Conservation (phyloP, 2,113 vertebrate species). For the Pelusios castaneus region DNA sequence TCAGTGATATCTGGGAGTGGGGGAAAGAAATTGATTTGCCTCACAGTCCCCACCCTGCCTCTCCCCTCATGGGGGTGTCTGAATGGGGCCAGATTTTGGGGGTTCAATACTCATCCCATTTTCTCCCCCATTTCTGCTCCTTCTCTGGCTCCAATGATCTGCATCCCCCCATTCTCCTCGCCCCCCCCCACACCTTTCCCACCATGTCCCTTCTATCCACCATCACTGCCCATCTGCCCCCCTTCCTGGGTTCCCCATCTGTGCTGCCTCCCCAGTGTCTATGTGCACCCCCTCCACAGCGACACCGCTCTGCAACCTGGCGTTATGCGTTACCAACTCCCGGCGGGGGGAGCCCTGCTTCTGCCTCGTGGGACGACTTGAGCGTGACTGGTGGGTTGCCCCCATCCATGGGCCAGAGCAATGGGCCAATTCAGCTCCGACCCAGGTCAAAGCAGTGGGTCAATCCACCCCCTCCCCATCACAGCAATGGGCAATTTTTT, state of each 20-base stretch:
- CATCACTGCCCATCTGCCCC: neutral
- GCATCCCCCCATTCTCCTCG: neutral
- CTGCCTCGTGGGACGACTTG: conserved; percentile 19
- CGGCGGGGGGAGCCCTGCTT: conserved; percentile 23
- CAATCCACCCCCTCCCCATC: neutral
- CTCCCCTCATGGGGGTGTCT: neutral
- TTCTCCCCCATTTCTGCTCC: neutral
- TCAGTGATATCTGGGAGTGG: neutral
- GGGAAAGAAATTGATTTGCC: neutral
- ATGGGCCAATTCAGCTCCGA: neutral
- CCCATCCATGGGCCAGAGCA: neutral
- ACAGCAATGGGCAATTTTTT: neutral
- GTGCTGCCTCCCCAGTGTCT: neutral
- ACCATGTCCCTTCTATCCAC: neutral
- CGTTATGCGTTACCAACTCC: conserved; percentile 26
- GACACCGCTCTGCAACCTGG: neutral
- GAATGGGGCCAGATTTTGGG: neutral
- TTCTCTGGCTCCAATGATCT: neutral
- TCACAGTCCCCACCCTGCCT: neutral
- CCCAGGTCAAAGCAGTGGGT: neutral
- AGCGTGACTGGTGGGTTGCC: conserved; percentile 7
- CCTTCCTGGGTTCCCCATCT: neutral
- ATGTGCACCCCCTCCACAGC: neutral
- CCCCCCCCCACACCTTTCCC: neutral
- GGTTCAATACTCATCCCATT: neutral